A percentile compares a stretch with the other conserved stretches of the same genome.
Conservation (phyloP, 2,113 vertebrate genomes). For the Sus scrofa region DNA sequence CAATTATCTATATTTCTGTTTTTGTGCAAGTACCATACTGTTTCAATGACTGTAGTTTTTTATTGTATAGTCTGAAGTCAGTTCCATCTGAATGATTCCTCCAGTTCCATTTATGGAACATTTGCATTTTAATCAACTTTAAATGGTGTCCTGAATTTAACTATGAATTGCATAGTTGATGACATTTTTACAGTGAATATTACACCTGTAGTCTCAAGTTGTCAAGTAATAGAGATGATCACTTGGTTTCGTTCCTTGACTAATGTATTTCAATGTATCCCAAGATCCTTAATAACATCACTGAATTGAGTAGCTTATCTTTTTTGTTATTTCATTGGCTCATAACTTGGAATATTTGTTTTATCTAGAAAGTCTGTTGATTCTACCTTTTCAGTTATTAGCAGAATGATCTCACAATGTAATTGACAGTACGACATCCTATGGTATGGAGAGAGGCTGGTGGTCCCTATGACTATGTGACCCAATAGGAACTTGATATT, state of each 20-base stretch:
- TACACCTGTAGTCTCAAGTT: not conserved
- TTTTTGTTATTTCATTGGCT: not conserved
- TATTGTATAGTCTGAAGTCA: no score
- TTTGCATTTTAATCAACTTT: not conserved
- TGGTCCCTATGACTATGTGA: not conserved
- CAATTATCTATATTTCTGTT: no score
- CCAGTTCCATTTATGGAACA: no score
- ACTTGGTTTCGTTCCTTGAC: not conserved
- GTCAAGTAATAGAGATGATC: not conserved
- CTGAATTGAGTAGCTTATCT: not conserved
- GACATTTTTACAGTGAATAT: not conserved
- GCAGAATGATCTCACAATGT: not conserved
- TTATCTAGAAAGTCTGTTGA: not conserved
- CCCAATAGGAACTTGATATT: not conserved
- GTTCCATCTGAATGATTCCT: no score
- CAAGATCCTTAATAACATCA: not conserved
- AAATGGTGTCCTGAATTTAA: not conserved
- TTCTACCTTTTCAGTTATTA: not conserved
- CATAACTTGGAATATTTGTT: not conserved
- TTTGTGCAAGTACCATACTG: no score
- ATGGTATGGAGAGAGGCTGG: not conserved
- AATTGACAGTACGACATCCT: not conserved
- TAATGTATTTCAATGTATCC: not conserved
- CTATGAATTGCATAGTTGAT: not conserved
- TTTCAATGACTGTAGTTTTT: no score